Percentiles rank a stretch among this genome's conserved stretches.
These are phyloP conservation scores for Tyria jacobaeae DNA, from an alignment of 2,888 invertebrate species.

Conservation along the genomic window DNA sequence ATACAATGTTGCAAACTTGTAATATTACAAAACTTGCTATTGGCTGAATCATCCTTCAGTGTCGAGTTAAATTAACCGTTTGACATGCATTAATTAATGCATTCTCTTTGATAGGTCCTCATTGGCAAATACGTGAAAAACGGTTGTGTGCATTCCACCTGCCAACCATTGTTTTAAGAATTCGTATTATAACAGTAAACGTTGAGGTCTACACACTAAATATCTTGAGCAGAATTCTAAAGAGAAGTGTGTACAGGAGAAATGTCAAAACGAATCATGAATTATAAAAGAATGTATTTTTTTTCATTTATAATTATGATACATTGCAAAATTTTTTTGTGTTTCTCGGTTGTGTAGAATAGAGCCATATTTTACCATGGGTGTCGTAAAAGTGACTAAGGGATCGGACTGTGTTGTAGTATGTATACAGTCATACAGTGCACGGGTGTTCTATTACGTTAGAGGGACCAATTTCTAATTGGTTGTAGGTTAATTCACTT, in stretches of 20 bases:
- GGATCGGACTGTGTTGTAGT: too few species aligned
- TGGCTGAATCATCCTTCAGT: background rate
- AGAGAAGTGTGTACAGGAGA: background rate
- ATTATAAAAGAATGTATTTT: too few species aligned
- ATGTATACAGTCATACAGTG: too few species aligned
- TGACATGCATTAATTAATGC: slow-evolving; percentile 2
- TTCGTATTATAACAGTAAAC: slow-evolving; percentile 7
- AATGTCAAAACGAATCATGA: background rate
- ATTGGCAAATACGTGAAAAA: background rate
- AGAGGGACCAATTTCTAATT: too few species aligned
- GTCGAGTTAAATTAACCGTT: background rate
- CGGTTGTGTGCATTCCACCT: slow-evolving; percentile 4
- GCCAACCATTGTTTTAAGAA: slow-evolving; percentile 8
- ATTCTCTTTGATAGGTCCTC: background rate
- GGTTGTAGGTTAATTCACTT: too few species aligned
- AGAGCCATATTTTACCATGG: too few species aligned
- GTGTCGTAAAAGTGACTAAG: too few species aligned
- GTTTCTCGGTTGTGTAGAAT: too few species aligned
- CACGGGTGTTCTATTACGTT: too few species aligned
- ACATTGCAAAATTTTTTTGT: too few species aligned
- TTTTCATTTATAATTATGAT: too few species aligned
- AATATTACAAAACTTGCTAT: background rate
- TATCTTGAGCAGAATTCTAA: slow-evolving; percentile 8
- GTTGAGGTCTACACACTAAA: slow-evolving; percentile 6
- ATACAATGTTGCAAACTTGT: too few species aligned